These are phyloP conservation scores for Hirtodrosophila trivittata DNA, from an alignment of 2,888 invertebrate genomes.

Conservation along the genomic window DNA sequence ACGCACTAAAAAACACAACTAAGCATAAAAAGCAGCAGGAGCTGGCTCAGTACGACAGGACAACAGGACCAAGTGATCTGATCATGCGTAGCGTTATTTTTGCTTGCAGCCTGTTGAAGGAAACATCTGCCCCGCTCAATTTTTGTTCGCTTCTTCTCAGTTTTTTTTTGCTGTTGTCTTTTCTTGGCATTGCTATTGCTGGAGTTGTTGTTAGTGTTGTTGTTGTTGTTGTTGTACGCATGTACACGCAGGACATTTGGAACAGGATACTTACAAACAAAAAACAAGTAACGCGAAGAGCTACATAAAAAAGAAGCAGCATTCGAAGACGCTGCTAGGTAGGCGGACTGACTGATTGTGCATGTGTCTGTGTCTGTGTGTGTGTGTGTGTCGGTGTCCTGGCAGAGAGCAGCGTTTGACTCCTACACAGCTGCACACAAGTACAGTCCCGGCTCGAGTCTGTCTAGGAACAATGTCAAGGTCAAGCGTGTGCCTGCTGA, in stretches of 20 bases:
- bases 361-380: conserved; percentile 22
- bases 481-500: conserved; percentile 68
- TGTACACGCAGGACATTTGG: conserved; percentile 67
- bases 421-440: conserved; percentile 42
- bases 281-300: conserved; percentile 50
- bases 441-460: conserved; percentile 26
- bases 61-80: conserved; percentile 58
- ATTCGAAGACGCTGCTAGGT: conserved; percentile 38
- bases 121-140: conserved; percentile 79
- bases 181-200: conserved; percentile 47
- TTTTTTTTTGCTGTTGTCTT: conserved; percentile 56
- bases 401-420: conserved; percentile 33
- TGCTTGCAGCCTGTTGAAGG: conserved; percentile 73
- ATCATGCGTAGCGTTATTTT: conserved; percentile 75
- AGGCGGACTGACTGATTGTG: conserved; percentile 12
- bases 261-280: conserved; percentile 62
- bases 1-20: conserved; percentile 52
- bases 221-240: conserved; percentile 57
- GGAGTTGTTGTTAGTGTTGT: too few relatives aligned
- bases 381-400: conserved; percentile 18
- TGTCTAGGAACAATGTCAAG: conserved; percentile 69
- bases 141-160: conserved; percentile 39
- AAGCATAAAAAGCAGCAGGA: conserved; percentile 51
- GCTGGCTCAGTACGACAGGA: not conserved
- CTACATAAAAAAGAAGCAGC: conserved; percentile 48